A percentile compares a stretch with the other conserved stretches of the same genome.
Evolutionary conservation across 2,113 vertebrate genomes (phyloP).

Genomic region (Lepus americanus): DNA sequence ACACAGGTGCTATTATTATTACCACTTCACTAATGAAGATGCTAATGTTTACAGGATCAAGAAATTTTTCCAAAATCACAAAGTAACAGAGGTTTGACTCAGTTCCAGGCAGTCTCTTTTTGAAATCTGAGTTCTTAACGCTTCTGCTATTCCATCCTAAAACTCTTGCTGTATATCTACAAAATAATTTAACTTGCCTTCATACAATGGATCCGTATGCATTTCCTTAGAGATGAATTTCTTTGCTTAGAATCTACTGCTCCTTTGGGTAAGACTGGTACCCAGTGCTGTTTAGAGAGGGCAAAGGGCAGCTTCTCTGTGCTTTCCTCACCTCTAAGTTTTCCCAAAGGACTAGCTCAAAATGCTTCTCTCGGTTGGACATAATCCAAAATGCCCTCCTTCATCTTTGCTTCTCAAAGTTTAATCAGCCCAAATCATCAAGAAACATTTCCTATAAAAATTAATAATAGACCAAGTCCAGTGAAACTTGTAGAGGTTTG

Average conservation of each 20-base stretch:
- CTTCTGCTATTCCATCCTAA: not conserved
- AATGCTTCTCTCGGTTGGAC: constrained; percentile 32
- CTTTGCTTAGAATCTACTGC: constrained; percentile 25
- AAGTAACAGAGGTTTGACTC: not conserved
- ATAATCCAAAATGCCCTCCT: constrained; percentile 53
- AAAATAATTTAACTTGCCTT: constrained; percentile 58
- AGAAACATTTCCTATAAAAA: constrained; percentile 8
- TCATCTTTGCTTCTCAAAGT: constrained; percentile 47
- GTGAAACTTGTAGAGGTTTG: not conserved
- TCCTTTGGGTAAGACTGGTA: constrained; percentile 47
- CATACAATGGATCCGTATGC: not conserved
- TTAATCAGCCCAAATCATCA: constrained; percentile 17
- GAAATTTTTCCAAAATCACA: not conserved
- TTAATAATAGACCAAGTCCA: not conserved
- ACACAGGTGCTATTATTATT: not conserved
- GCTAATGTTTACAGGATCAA: constrained; percentile 43
- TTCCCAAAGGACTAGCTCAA: constrained; percentile 17
- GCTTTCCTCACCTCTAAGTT: constrained; percentile 38
- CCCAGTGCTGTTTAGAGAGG: constrained; percentile 5
- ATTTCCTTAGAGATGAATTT: constrained; percentile 39
- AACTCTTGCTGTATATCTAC: not conserved
- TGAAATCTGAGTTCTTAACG: constrained; percentile 38
- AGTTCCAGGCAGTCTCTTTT: not conserved
- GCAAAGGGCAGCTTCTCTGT: constrained; percentile 48
- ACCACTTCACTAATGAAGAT: not conserved